Percentiles rank a stretch among this genome's conserved stretches.
Conservation (phyloP, 2,797 vertebrate species). For the Chromis chromis region DNA sequence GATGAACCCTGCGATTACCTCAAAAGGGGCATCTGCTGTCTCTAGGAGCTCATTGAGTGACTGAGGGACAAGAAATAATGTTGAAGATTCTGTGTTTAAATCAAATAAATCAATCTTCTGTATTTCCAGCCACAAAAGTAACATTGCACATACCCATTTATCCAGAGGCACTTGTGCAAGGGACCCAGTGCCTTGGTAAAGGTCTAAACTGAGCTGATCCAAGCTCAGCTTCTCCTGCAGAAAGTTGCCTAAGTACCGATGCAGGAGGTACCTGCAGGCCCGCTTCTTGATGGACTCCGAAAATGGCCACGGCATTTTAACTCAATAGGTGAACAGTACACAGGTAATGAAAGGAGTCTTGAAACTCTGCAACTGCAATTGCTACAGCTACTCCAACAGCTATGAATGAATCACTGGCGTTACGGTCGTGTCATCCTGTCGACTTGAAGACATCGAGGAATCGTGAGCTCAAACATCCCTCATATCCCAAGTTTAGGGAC, state of each 20-base stretch:
- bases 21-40: conserved; percentile 95
- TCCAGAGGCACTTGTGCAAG: conserved; percentile 96
- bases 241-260: conserved; percentile 96
- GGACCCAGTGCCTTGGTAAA: conserved; percentile 98
- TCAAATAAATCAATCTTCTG: not conserved
- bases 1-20: conserved; percentile 96
- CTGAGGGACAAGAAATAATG: conserved; percentile 73
- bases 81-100: not conserved
- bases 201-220: conserved; percentile 97
- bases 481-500: conserved; percentile 57
- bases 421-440: conserved; percentile 75
- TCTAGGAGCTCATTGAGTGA: conserved; percentile 97
- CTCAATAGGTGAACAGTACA: conserved; percentile 27
- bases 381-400: conserved; percentile 29
- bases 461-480: conserved; percentile 71
- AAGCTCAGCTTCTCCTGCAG: conserved; percentile 97
- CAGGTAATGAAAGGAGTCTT: conserved; percentile 36
- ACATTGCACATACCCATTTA: conserved; percentile 91
- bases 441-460: conserved; percentile 57
- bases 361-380: conserved; percentile 39
- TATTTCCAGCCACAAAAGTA: not conserved
- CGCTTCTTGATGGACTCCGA: conserved; percentile 99
- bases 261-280: conserved; percentile 96
- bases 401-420: conserved; percentile 39
- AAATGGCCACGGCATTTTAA: conserved; percentile 97